Percentiles rank a stretch among this genome's conserved stretches.
Evolutionary conservation across 2,113 vertebrate genomes (phyloP).

Genomic region (Ranitomeya variabilis): DNA sequence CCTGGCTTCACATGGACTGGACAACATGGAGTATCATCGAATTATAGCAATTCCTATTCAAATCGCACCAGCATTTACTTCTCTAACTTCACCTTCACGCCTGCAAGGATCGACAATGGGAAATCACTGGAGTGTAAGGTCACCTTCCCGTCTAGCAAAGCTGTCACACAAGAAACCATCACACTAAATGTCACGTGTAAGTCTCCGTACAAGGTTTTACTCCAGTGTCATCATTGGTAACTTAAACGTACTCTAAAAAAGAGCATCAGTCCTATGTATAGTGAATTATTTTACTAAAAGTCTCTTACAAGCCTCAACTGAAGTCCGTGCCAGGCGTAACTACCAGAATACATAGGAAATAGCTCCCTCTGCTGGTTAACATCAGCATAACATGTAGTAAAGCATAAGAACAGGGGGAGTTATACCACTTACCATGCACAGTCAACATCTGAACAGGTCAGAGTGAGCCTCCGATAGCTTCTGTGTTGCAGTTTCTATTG

Average conservation of each 20-base stretch:
- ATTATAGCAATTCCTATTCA: neutral
- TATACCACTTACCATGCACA: too few species aligned
- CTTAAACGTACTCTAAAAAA: too few species aligned
- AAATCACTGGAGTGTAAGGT: neutral
- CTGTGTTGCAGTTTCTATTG: too few species aligned
- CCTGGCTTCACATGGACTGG: constrained; percentile 16
- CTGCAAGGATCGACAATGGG: neutral
- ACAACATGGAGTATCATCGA: neutral
- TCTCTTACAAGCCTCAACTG: neutral
- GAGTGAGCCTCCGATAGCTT: too few species aligned
- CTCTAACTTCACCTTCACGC: constrained; percentile 42
- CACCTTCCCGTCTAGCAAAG: neutral
- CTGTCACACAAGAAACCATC: neutral
- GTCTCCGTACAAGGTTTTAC: neutral
- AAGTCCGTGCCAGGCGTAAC: neutral
- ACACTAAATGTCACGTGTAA: constrained; percentile 19
- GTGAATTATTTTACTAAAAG: too few species aligned
- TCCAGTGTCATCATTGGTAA: neutral
- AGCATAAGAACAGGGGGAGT: too few species aligned
- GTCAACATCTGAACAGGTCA: too few species aligned
- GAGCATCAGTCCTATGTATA: too few species aligned
- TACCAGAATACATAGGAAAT: neutral
- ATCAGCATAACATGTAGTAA: too few species aligned
- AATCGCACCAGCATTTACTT: neutral
- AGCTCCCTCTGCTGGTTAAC: neutral